phyloP scores from a whole-genome alignment of 2,888 invertebrate genomes.

The Zhuqinia jingwanae region DNA sequence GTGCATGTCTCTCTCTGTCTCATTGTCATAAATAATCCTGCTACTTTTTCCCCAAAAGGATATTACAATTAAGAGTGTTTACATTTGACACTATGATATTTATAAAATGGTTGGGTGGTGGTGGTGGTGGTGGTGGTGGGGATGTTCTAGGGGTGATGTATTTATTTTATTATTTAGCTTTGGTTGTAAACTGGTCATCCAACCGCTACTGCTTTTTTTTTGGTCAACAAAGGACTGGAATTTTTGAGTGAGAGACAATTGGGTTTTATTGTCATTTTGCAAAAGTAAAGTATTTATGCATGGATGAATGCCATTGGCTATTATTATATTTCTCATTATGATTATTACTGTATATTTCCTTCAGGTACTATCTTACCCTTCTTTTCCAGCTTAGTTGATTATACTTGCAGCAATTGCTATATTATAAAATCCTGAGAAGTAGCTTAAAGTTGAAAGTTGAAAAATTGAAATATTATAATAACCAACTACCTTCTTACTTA shows the following conservation, averaged over 20 bases:
- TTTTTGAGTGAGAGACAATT: constrained; percentile 35
- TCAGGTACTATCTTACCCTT: background rate
- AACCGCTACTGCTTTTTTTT: constrained; percentile 4
- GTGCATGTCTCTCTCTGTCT: too few species aligned
- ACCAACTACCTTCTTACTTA: too few species aligned
- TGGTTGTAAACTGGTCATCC: background rate
- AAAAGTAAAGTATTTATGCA: background rate
- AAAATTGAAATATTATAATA: too few species aligned
- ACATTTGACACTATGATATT: background rate
- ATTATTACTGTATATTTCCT: background rate
- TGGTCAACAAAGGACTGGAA: constrained; percentile 5
- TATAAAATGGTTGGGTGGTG: background rate
- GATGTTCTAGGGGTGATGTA: too few species aligned
- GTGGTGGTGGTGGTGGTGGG: background rate
- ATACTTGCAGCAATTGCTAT: too few species aligned
- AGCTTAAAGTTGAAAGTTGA: background rate
- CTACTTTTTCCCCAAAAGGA: background rate
- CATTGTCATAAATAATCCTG: too few species aligned
- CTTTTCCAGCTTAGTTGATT: background rate
- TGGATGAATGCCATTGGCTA: too few species aligned
- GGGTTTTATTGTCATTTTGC: constrained; percentile 5
- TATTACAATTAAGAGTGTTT: constrained; percentile 10
- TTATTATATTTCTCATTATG: background rate
- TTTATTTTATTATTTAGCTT: too few species aligned
- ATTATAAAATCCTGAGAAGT: background rate